Base-by-base conservation (phyloP, 2,113 vertebrate species). In the Phalacrocorax brasilianus region DNA sequence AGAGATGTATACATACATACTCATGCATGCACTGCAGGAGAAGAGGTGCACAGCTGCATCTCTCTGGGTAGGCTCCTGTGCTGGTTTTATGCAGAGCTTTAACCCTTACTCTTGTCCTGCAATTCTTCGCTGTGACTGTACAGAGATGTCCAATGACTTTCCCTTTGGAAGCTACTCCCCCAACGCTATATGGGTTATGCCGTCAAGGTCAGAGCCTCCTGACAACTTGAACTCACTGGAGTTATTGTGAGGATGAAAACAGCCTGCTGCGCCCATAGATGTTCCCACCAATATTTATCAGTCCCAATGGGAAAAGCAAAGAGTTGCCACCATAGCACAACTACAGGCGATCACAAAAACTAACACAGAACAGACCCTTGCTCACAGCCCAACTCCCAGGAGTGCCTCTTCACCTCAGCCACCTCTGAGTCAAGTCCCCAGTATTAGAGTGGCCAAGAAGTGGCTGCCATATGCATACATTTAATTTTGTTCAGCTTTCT, bases 101-200 rank as follows among this genome's bases (percentile, higher is more conserved):
- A 85, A 68, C 38, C 52, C 45, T 58, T 85, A 42, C 55, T 84
- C 52, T 85, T 1, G 0, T 77, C 50, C 55, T 21, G 14, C 66
- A 68, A 1, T 14, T 65, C 33, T 78, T 78, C 2, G 2, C 49
- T 24, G 82, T 40, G 85, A 42, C 55, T 38, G 4, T 6, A n/a
- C 44, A 70, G 83, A 68, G 32, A 44, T 17, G 44, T 50, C 24
- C 59, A 76, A 26, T 0, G 2, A 12, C 42, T 63, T 33, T 40
- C 47, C 50, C 14, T 73, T 49, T 35, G 55, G 71, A 55, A 53
- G 14, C 42, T 28, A 30, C 40, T 67, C 27, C 49, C 40, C 5
- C 18, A 67, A 1, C 0, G 0, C 68, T 77, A 5, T 9, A 15
- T 15, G 63, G 28, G 38, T 66, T 66, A 33, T 61, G 32, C 24